Evolutionary conservation across 2,888 invertebrate genomes (phyloP).

Genomic region (Zootermopsis nevadensis): DNA sequence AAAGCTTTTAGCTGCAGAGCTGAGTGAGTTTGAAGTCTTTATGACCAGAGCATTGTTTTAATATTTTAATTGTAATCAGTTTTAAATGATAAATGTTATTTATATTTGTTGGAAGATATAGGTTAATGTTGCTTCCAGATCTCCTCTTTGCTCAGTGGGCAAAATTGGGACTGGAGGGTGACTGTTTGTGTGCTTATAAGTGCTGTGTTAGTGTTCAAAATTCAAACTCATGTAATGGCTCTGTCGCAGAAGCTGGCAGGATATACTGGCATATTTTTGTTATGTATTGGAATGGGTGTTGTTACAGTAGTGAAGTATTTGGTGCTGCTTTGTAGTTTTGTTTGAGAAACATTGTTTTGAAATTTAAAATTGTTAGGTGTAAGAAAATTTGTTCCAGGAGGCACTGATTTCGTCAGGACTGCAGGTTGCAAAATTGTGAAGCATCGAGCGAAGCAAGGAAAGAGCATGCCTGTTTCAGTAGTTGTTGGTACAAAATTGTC

Average conservation of each 20-base stretch:
- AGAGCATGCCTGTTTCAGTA: constrained; percentile 62
- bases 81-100: constrained; percentile 37
- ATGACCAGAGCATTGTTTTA: constrained; percentile 33
- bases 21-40: constrained; percentile 53
- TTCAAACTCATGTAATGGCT: constrained; percentile 52
- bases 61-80: constrained; percentile 3
- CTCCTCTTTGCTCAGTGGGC: constrained; percentile 89
- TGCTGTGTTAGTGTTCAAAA: constrained; percentile 42
- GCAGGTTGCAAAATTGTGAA: constrained; percentile 65
- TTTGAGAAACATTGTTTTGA: constrained; percentile 39
- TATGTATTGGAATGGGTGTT: constrained; percentile 50
- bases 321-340: constrained; percentile 55
- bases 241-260: constrained; percentile 49
- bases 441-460: constrained; percentile 61
- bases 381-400: constrained; percentile 63
- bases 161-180: constrained; percentile 70
- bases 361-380: constrained; percentile 59
- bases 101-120: constrained; percentile 39
- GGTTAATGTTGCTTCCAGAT: constrained; percentile 74
- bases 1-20: constrained; percentile 53
- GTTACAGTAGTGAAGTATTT: constrained; percentile 58
- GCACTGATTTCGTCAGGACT: constrained; percentile 60
- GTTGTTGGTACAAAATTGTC: constrained; percentile 59
- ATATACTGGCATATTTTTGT: constrained; percentile 37
- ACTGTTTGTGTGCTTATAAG: background rate